phyloP scores from a whole-genome alignment of 1,140 invertebrate species.

The Macrobrachium nipponense region DNA sequence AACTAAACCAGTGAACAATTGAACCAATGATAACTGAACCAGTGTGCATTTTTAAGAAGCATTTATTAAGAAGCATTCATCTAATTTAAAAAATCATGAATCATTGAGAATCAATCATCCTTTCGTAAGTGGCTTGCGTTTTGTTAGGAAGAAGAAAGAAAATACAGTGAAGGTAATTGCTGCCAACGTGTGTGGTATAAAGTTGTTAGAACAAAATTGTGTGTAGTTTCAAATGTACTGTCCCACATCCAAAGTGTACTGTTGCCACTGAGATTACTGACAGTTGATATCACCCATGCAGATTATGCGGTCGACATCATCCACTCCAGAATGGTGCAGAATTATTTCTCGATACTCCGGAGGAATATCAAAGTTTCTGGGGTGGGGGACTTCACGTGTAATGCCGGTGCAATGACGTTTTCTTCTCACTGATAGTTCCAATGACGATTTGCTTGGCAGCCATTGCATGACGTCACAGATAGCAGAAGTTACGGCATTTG shows the following conservation, averaged over 20 bases:
- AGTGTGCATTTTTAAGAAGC: too few relatives aligned
- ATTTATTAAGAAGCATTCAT: too few relatives aligned
- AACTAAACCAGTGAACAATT: too few relatives aligned
- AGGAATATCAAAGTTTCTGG: conserved; percentile 15
- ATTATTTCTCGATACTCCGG: conserved; percentile 28
- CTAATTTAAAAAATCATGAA: too few relatives aligned
- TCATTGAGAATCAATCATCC: conserved; percentile 25
- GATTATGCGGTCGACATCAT: conserved; percentile 11
- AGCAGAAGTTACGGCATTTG: conserved; percentile 17
- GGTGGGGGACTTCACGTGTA: conserved; percentile 13
- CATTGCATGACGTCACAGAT: conserved; percentile 12
- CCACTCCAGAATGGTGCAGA: conserved; percentile 11
- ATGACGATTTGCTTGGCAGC: conserved; percentile 18
- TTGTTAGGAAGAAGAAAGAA: conserved; percentile 18
- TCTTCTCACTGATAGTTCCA: conserved; percentile 15
- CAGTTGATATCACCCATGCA: conserved; percentile 31
- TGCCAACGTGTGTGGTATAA: conserved; percentile 5
- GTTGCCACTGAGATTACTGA: conserved; percentile 37
- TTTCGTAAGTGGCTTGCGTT: conserved; percentile 25
- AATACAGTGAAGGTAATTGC: conserved; percentile 6
- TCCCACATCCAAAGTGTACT: conserved; percentile 17
- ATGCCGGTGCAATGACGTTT: background rate
- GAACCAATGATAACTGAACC: too few relatives aligned
- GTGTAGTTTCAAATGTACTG: conserved; percentile 27
- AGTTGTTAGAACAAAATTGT: conserved; percentile 20